These are phyloP conservation scores for Lutjanus campechanus DNA, from an alignment of 2,797 vertebrate species.

Conservation along the genomic window DNA sequence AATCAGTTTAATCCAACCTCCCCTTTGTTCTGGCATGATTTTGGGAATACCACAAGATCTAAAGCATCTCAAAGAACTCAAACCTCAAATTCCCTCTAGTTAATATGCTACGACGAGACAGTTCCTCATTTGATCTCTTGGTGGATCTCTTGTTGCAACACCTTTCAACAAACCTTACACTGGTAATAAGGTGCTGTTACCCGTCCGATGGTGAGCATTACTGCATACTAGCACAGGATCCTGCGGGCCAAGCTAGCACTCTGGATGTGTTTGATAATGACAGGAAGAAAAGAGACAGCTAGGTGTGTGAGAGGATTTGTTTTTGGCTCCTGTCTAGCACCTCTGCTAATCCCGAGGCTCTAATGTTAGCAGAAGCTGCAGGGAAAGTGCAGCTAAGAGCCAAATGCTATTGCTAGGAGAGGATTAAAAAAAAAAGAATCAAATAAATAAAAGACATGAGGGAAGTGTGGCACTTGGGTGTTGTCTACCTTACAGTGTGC, in stretches of 20 bases:
- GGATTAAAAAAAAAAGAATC: conserved; percentile 40
- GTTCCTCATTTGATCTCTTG: conserved; percentile 30
- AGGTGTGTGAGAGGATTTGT: conserved; percentile 71
- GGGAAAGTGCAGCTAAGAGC: conserved; percentile 47
- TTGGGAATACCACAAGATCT: background rate
- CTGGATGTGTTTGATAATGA: conserved; percentile 69
- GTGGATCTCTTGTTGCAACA: conserved; percentile 23
- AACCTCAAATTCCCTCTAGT: background rate
- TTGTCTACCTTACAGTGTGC: conserved; percentile 51
- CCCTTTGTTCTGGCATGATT: background rate
- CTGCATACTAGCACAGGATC: conserved; percentile 34
- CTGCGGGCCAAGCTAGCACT: conserved; percentile 53
- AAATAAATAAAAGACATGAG: conserved; percentile 40
- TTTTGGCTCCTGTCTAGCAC: conserved; percentile 76
- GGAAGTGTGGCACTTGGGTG: conserved; percentile 57
- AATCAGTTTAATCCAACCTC: background rate
- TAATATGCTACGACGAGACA: conserved; percentile 4
- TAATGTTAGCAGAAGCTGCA: conserved; percentile 55
- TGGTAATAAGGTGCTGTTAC: conserved; percentile 41
- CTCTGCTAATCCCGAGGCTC: conserved; percentile 68
- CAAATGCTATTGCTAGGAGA: conserved; percentile 59
- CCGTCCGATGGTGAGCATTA: background rate
- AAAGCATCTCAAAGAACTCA: background rate
- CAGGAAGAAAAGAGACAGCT: conserved; percentile 54
- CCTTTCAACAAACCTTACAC: conserved; percentile 39